phyloP scores from a whole-genome alignment of 2,888 invertebrate genomes.

The Perizoma affinitatum region DNA sequence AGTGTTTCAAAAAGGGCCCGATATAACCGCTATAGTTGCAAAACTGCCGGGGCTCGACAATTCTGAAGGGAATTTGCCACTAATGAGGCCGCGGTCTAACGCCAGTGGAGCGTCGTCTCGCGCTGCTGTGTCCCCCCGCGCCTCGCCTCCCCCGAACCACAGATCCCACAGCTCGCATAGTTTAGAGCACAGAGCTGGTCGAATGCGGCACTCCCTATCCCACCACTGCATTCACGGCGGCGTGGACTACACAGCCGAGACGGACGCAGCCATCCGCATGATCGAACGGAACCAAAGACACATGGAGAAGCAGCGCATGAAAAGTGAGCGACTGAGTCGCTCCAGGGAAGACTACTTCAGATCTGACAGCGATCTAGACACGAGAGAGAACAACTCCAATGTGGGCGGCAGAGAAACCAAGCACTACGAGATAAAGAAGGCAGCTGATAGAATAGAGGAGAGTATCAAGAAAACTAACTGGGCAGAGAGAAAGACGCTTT shows the following conservation, averaged over 20 bases:
- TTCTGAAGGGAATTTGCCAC: slow-evolving; percentile 67
- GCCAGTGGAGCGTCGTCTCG: slow-evolving; percentile 85
- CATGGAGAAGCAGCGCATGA: slow-evolving; percentile 83
- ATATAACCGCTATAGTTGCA: slow-evolving; percentile 89
- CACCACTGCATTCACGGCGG: slow-evolving; percentile 75
- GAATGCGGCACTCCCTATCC: slow-evolving; percentile 74
- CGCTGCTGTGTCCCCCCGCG: slow-evolving; percentile 67
- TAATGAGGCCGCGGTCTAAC: slow-evolving; percentile 80
- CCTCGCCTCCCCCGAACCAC: slow-evolving; percentile 58
- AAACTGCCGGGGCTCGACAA: slow-evolving; percentile 85
- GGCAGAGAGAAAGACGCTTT: slow-evolving; percentile 77
- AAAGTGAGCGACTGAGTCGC: slow-evolving; percentile 68
- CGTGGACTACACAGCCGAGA: slow-evolving; percentile 84
- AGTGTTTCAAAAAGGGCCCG: slow-evolving; percentile 92
- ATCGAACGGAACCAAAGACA: slow-evolving; percentile 85
- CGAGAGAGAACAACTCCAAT: slow-evolving; percentile 54
- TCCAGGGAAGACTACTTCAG: slow-evolving; percentile 73
- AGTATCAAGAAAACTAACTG: slow-evolving; percentile 80
- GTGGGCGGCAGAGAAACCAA: slow-evolving; percentile 51
- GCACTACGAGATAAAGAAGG: slow-evolving; percentile 68
- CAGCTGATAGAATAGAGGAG: slow-evolving; percentile 73
- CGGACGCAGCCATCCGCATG: slow-evolving; percentile 82
- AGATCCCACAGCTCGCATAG: slow-evolving; percentile 77
- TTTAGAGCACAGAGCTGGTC: slow-evolving; percentile 70
- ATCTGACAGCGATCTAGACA: slow-evolving; percentile 71